Evolutionary conservation across 2,113 vertebrate genomes (phyloP), one percentile per base, ranked within the genome.

Genomic region (Toxotes chatareus): DNA sequence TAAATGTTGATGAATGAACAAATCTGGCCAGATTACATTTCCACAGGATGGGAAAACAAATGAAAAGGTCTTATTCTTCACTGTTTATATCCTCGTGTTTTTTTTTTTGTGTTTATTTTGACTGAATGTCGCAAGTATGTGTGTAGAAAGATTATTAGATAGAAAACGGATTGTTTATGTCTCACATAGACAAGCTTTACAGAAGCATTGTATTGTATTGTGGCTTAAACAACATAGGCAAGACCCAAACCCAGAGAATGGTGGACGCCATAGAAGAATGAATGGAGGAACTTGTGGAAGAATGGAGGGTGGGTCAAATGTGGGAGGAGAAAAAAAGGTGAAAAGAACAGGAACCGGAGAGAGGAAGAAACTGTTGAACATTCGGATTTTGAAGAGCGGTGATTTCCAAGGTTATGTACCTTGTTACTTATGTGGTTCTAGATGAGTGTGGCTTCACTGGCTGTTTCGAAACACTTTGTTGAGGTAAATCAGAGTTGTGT

Each of bases 151-250:
- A 70, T 80, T 40, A 80, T 73, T 38, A 69, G 46, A 73, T 42
- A 57, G 3, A 76, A 67, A 69, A 12, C 27, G 4, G 49, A 73
- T 73, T 86, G 80, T 89, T 84, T 84, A 86, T 75, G 60, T 84
- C 78, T 86, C n/a, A 60, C 66, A 79, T 59, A 34, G 13, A 42
- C 61, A 31, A 27, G 36, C 56, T 86, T 79, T 77, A 76, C 14
- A 16, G 31, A 53, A 73, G 63, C 67, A 79, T 32, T 72, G 75
- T 40, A 47, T 57, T 79, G 63, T 70, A 32, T 77, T 81, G 51
- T 61, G 16, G 17, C 57, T 70, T 73, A 32, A 79, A 79, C 73
- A 72, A 57, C 19, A 27, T 7, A 42, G 38, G 55, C 79, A 79
- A 38, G 23, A 5, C 40, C 61, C n/a, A 70, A 53, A 59, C 36